Evolutionary conservation across 2,888 invertebrate species (phyloP), one percentile per base, ranked within the genome.

Genomic region (Ennomos quercinarius): DNA sequence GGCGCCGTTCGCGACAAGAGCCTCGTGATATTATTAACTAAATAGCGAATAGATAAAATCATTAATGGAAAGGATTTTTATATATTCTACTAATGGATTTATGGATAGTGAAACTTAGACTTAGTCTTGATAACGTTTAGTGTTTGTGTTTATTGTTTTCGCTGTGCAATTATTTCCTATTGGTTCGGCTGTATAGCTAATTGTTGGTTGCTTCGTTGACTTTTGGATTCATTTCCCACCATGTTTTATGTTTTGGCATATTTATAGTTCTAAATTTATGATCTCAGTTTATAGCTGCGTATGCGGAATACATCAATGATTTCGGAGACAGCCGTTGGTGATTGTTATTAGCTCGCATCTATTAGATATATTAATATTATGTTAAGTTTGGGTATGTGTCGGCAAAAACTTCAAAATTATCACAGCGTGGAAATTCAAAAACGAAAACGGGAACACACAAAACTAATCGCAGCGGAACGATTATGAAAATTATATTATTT

Each of bases 1-100:
- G 91, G 91, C 91, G 76, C 78, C 55, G 51, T 8, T 12, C 44
- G 55, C 83, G 83, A 84, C 83, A 82, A 80, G 80, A 84, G 90
- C 92, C 91, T 89, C 92, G 92, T 92, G 92, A 92, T 92, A 92
- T 91, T 90, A 89, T 87, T 84, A 90, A 89, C 81, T 88, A 89
- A 86, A 89, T 91, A 91, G 88, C 83, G 83, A 89, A 90, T 91
- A 91, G 88, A 89, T 89, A 83, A 90, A 91, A 91, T 89, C 91
- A 90, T 89, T 91, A 90, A 87, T 83, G 88, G 89, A 91, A 89
- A 79, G 89, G 85, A 89, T 90, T 92, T 91, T 91, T 91, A 91
- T 91, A 91, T 92, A 91, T 91, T 91, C 90, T 89, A 89, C 87
- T 91, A 88, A 91, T 89, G 87, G 88, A 89, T 91, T 88, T 87